Conservation (phyloP, 1,140 invertebrate genomes). For the Propsilocerus akamusi region DNA sequence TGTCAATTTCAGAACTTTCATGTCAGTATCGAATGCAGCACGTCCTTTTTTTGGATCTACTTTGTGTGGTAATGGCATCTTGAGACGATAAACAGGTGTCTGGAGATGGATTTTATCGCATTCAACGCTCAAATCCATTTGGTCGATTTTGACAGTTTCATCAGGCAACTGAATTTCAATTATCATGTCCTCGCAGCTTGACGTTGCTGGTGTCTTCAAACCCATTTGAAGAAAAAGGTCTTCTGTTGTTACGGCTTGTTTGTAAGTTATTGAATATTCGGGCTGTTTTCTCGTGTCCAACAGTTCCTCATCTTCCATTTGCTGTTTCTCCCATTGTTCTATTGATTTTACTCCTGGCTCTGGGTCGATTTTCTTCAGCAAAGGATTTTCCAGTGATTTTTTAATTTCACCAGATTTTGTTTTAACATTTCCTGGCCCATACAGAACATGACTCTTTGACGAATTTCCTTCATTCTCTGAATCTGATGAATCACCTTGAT, state of each 20-base stretch:
- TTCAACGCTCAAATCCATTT: constrained; percentile 47
- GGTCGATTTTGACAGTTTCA: constrained; percentile 42
- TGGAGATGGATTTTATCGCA: constrained; percentile 40
- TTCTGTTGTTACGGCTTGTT: constrained; percentile 65
- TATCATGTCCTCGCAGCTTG: constrained; percentile 73
- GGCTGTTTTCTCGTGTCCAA: constrained; percentile 47
- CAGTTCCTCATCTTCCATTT: constrained; percentile 24
- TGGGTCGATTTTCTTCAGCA: not conserved
- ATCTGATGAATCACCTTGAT: not conserved
- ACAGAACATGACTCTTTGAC: too few species aligned
- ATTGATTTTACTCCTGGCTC: constrained; percentile 18
- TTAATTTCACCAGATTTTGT: not conserved
- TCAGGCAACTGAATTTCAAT: constrained; percentile 52
- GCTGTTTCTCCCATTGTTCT: constrained; percentile 31
- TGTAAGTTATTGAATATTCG: constrained; percentile 63
- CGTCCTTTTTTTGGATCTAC: constrained; percentile 59
- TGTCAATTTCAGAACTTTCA: constrained; percentile 43
- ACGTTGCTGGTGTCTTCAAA: constrained; percentile 56
- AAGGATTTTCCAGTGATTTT: not conserved
- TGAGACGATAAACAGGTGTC: constrained; percentile 43
- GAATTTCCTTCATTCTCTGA: not conserved
- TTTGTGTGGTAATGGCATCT: constrained; percentile 54
- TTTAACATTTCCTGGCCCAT: not conserved
- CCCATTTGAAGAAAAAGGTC: constrained; percentile 76
- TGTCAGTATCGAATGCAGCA: constrained; percentile 57